Conservation (phyloP, 2,888 invertebrate species). For the Caprella mutica region DNA sequence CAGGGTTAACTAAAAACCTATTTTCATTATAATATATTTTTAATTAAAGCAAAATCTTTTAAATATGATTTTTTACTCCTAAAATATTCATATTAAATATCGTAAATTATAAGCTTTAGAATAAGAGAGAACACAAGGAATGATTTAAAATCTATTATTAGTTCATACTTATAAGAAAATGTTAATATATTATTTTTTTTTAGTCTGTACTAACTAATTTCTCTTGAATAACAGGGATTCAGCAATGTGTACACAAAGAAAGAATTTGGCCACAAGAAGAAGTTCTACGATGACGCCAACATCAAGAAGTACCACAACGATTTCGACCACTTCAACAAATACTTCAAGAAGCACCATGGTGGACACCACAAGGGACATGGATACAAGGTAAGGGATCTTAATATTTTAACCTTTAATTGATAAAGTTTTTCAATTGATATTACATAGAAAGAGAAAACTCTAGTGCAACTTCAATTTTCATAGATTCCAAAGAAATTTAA, state of each 20-base stretch:
- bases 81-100: too few species aligned
- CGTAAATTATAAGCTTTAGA: not conserved
- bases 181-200: not conserved
- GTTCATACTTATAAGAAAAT: not conserved
- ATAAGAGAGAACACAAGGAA: not conserved
- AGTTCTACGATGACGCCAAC: constrained; percentile 67
- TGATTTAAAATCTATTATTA: not conserved
- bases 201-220: not conserved
- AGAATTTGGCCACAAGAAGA: constrained; percentile 64
- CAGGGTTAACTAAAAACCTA: too few species aligned
- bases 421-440: too few species aligned
- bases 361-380: constrained; percentile 62
- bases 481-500: too few species aligned
- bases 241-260: constrained; percentile 73
- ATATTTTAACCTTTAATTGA: too few species aligned
- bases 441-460: too few species aligned
- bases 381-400: constrained; percentile 58
- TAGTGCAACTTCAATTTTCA: too few species aligned
- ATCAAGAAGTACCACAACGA: constrained; percentile 61
- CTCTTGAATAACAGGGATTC: constrained; percentile 49
- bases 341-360: constrained; percentile 62
- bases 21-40: too few species aligned
- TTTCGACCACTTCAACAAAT: constrained; percentile 61
- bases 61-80: too few species aligned
- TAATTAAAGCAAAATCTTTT: too few species aligned